phyloP scores from a whole-genome alignment of 1,140 invertebrate species.

The Cryptotermes secundus region DNA sequence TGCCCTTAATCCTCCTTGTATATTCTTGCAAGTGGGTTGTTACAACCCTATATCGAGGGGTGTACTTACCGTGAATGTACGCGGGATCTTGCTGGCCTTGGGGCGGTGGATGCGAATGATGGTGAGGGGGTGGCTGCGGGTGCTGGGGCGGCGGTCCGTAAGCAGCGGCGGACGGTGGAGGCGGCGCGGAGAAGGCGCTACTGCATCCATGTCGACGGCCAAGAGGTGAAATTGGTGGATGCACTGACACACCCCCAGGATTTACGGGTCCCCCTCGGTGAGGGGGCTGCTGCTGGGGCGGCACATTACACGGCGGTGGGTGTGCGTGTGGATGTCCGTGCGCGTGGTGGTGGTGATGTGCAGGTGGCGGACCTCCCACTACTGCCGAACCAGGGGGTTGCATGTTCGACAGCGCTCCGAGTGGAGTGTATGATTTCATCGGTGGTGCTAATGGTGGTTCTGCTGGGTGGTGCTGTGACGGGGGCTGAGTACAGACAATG shows the following conservation, averaged over 20 bases:
- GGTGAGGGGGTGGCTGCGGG: neutral
- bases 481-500: neutral
- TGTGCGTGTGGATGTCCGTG: constrained; percentile 41
- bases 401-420: constrained; percentile 84
- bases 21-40: too few relatives aligned
- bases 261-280: constrained; percentile 37
- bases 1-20: too few relatives aligned
- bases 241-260: constrained; percentile 41
- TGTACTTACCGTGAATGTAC: constrained; percentile 34
- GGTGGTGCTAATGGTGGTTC: constrained; percentile 46
- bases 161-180: constrained; percentile 38
- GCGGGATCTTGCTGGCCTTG: constrained; percentile 34
- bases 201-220: constrained; percentile 53
- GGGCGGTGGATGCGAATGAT: neutral
- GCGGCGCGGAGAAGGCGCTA: constrained; percentile 56
- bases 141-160: constrained; percentile 40
- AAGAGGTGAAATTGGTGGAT: constrained; percentile 27
- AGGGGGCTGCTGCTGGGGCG: constrained; percentile 47
- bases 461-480: constrained; percentile 17
- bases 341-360: constrained; percentile 42
- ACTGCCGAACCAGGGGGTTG: constrained; percentile 64
- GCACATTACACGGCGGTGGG: constrained; percentile 44
- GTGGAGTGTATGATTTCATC: constrained; percentile 71
- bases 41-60: too few relatives aligned
- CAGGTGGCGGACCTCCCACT: constrained; percentile 44